A percentile compares a stretch with the other conserved stretches of the same genome.
Evolutionary conservation across 2,888 invertebrate genomes (phyloP).

Genomic region (Pseudoips prasinana): DNA sequence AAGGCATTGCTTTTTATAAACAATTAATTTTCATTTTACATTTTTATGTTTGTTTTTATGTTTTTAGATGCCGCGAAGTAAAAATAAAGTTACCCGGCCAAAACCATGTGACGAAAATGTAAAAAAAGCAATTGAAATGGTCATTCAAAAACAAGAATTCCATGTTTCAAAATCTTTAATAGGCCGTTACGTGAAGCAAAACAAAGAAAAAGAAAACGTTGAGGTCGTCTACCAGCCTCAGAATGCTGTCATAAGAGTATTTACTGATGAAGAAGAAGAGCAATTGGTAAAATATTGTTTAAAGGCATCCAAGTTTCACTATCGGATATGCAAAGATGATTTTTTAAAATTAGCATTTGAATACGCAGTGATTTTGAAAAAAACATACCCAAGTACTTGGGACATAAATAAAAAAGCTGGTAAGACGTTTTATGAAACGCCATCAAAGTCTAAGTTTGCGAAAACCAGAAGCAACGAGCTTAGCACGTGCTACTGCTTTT

Average conservation of each 20-base stretch:
- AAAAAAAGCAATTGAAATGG: constrained; percentile 5
- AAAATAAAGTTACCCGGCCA: constrained; percentile 5
- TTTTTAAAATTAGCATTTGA: constrained; percentile 10
- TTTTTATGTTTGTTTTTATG: background rate
- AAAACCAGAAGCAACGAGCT: background rate
- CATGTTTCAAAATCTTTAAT: constrained; percentile 9
- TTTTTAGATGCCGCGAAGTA: constrained; percentile 11
- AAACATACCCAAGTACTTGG: constrained; percentile 4
- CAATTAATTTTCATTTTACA: no score
- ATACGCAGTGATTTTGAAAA: constrained; percentile 3
- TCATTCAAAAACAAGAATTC: constrained; percentile 3
- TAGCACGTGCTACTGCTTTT: background rate
- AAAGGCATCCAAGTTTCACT: constrained; percentile 9
- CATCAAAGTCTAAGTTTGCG: background rate
- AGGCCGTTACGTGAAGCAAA: constrained; percentile 10
- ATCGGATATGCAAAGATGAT: constrained; percentile 5
- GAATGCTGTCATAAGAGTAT: no score
- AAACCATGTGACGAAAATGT: constrained; percentile 4
- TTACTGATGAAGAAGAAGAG: constrained; percentile 1
- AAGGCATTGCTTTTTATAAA: no score
- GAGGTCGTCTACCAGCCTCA: no score
- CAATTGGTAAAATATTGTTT: constrained; percentile 7
- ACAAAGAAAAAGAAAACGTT: background rate
- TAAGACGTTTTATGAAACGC: no score
- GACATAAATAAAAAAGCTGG: constrained; percentile 8